Evolutionary conservation across 2,888 invertebrate genomes (phyloP), one percentile per base, ranked within the genome.

Genomic region (Pyrgus malvae): DNA sequence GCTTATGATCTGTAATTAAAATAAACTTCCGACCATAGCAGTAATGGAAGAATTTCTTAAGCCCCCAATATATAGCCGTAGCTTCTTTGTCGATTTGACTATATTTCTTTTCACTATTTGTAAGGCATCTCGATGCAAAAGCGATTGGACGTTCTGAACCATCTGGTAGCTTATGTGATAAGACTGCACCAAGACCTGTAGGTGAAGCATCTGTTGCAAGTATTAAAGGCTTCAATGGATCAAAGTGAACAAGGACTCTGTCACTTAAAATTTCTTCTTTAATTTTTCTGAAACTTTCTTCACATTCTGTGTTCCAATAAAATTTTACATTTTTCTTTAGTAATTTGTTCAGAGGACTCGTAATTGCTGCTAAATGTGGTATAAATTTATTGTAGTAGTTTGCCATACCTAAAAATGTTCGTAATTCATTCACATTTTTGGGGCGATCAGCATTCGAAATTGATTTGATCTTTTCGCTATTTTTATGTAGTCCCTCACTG

Each of bases 351-450:
- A 41, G 4, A 25, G 23, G 41, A 6, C 9, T 14, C 14, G 41
- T 41, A 4, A 41, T 25, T 4, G 41, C 23, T 14, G 41, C 41
- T 25, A 41, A 9, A 9, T 41, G 23, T n/a, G 41, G 41, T 9
- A 42, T 27, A n/a, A 42, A 42, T 16, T 42, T 42, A 27, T 42
- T 42, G n/a, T 42, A 42, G 16, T 27, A 42, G 12, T 35, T 35
- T 3, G 41, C 41, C 41, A 42, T 42, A 16, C 25, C 41, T 5
- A 41, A 4, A 41, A 41, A 41, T 9, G 41, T 41, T 25, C 41
- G 12, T 9, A 41, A 5, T 16, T 41, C 41, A 23, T 14, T 41
- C 5, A 16, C n/a, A 2, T 41, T 41, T 41, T 41, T 41, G 3
- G 40, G 35, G 8, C 9, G n/a, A 1, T 35, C 35, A 1, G 16